phyloP scores from a whole-genome alignment of 2,113 vertebrate species.

The Lampris megalopsis region DNA sequence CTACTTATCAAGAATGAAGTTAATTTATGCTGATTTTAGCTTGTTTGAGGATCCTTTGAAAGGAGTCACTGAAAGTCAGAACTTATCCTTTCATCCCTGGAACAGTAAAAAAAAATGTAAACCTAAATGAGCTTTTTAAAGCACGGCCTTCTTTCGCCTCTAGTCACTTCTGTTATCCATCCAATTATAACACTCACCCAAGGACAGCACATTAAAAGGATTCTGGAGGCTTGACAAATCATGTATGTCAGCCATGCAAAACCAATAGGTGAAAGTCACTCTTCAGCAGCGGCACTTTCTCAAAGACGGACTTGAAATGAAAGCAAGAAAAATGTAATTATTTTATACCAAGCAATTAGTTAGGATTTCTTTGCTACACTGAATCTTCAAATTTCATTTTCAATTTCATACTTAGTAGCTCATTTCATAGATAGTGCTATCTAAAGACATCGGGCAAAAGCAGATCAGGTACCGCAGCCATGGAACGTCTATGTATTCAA shows the following conservation, averaged over 20 bases:
- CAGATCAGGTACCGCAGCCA: background rate
- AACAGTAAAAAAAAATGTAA: slow-evolving; percentile 23
- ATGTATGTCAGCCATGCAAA: slow-evolving; percentile 43
- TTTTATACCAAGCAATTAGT: background rate
- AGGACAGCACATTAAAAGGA: slow-evolving; percentile 66
- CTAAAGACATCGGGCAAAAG: too few species aligned
- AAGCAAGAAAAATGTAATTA: background rate
- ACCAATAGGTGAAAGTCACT: slow-evolving; percentile 16
- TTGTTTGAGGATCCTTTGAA: slow-evolving; percentile 7
- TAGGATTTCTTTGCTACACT: background rate
- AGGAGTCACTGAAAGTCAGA: slow-evolving; percentile 10
- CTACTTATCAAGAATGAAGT: slow-evolving; percentile 9
- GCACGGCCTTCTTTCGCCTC: slow-evolving; percentile 34
- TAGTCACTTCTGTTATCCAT: slow-evolving; percentile 52
- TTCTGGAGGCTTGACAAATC: slow-evolving; percentile 51
- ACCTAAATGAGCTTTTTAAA: slow-evolving; percentile 37
- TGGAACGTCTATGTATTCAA: background rate
- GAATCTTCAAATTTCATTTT: background rate
- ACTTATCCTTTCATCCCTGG: slow-evolving; percentile 16
- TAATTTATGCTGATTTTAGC: too few species aligned
- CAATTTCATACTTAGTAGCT: background rate
- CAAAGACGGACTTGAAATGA: slow-evolving; percentile 36
- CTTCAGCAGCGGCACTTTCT: slow-evolving; percentile 18
- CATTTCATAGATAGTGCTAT: too few species aligned
- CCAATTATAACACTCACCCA: slow-evolving; percentile 61